Evolutionary conservation across 2,888 invertebrate species (phyloP), one percentile per base, ranked within the genome.

Genomic region (Cerastis leucographa): DNA sequence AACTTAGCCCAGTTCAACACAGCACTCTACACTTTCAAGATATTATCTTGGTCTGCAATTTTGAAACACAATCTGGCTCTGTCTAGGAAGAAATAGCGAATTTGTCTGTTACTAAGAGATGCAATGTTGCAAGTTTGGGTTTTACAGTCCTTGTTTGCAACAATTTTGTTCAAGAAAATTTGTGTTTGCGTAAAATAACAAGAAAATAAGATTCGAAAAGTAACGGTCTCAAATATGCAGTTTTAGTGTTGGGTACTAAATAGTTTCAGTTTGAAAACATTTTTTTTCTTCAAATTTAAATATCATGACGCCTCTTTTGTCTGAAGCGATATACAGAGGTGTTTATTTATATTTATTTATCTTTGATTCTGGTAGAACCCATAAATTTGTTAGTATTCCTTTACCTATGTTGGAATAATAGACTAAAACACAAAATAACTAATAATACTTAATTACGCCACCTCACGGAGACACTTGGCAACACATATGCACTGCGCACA

Each of bases 1-100:
- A 59, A 76, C 74, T 88, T 87, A 72, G 72, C 68, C 11, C 42
- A 67, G 74, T 84, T 79, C 70, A 77, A 74, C 85, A 67, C 65
- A 75, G 74, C 35, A 66, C 65, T 69, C 68, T 69, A 62, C 71
- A 65, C 71, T 85, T 76, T 68, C 19, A 64, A 85, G 85, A 87
- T 77, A 69, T 72, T 74, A 87, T 80, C 86, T 84, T 70, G 40
- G 79, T 72, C 59, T 84, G 78, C 87, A 70, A 78, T 87, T 85
- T 74, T 66, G 65, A 75, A 74, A 81, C 83, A 85, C 69, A 76
- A 68, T 76, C 87, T 85, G 62, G 65, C 40, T 74, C 44, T 67
- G 54, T 83, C 40, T 76, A 19, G 40, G 35, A 22, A 44, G 62
- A 74, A 71, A 51, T 35, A 35, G 22, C 42, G 69, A 64, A 70